A percentile compares a stretch with the other conserved stretches of the same genome.
These are phyloP conservation scores for Cercopithecus mitis DNA, from an alignment of 2,797 vertebrate species.

Conservation along the genomic window DNA sequence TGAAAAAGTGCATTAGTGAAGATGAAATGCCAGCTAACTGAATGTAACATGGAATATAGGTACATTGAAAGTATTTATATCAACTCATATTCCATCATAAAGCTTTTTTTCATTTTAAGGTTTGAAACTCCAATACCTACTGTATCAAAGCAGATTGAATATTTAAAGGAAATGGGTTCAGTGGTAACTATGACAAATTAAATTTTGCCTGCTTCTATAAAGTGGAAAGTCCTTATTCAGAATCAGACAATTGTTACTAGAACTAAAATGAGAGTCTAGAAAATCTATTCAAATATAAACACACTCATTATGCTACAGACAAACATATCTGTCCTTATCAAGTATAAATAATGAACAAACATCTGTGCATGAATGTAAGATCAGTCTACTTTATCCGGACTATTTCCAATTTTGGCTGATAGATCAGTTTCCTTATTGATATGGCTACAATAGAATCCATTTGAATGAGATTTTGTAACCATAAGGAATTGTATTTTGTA, in stretches of 20 bases:
- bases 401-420: neutral
- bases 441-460: neutral
- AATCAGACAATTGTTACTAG: neutral
- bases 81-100: neutral
- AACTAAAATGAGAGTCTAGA: neutral
- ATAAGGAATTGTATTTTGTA: neutral
- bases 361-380: neutral
- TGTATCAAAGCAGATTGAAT: neutral
- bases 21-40: neutral
- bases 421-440: neutral
- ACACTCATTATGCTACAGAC: neutral
- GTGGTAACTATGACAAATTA: neutral
- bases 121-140: constrained; percentile 6
- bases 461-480: neutral
- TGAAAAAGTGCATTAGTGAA: neutral
- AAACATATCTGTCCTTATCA: neutral
- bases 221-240: neutral
- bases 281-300: neutral
- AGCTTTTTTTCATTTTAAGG: neutral
- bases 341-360: neutral
- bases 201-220: neutral
- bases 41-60: neutral
- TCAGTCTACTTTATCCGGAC: neutral
- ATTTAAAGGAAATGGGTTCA: neutral
- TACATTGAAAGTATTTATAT: neutral